These are phyloP conservation scores for Enteromius afrohamiltoni DNA, from an alignment of 2,797 vertebrate species.

Conservation along the genomic window DNA sequence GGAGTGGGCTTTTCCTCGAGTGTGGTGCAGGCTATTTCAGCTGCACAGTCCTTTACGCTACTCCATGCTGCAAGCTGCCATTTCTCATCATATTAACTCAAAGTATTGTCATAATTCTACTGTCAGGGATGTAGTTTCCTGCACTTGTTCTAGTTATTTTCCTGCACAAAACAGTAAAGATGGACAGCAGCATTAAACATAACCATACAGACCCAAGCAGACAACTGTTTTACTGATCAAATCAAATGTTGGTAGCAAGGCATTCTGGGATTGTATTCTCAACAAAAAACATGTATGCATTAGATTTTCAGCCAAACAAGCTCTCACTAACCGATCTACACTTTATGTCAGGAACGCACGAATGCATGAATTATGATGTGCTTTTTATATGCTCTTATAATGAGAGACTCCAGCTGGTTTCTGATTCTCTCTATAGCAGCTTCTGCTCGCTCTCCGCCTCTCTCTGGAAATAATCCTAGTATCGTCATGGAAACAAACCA, in stretches of 20 bases:
- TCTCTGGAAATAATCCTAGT: constrained; percentile 64
- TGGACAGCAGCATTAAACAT: too few species aligned
- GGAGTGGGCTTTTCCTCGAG: too few species aligned
- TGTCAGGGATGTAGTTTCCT: background rate
- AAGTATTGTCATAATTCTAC: background rate
- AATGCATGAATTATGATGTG: background rate
- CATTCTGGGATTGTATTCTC: background rate
- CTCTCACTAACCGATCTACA: background rate
- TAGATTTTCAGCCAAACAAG: background rate
- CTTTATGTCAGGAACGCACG: background rate
- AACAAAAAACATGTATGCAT: background rate
- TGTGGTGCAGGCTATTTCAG: background rate
- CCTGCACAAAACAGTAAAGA: too few species aligned
- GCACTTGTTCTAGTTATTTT: background rate
- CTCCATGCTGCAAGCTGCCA: background rate
- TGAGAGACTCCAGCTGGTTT: background rate
- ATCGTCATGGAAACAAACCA: constrained; percentile 82
- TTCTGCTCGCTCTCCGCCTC: constrained; percentile 1
- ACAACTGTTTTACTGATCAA: background rate
- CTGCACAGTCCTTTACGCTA: background rate
- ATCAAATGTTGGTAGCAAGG: background rate
- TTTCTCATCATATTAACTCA: background rate
- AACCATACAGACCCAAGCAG: background rate
- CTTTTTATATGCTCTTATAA: background rate
- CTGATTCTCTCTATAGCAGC: constrained; percentile 4